phyloP scores from a whole-genome alignment of 1,140 invertebrate genomes.

The Orius insidiosus region DNA sequence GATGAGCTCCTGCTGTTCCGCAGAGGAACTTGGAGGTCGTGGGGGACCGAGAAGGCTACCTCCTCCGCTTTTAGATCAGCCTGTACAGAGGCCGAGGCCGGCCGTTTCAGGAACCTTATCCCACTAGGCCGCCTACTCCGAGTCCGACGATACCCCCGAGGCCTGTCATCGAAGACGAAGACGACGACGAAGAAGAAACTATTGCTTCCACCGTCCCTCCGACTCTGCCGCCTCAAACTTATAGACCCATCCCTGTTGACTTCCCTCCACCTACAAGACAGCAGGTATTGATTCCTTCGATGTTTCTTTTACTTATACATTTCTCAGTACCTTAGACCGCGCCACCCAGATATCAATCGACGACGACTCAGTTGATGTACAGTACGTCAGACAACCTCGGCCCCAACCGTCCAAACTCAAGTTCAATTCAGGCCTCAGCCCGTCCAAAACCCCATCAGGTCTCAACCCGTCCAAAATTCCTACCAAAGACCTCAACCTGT shows the following conservation, averaged over 20 bases:
- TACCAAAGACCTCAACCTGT: neutral
- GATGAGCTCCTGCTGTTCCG: conserved; percentile 1
- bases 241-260: conserved; percentile 10
- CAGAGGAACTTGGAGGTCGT: conserved; percentile 26
- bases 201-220: neutral
- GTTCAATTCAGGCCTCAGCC: too few relatives aligned
- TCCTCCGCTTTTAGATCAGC: neutral
- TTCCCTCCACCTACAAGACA: conserved; percentile 11
- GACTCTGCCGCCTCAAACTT: conserved; percentile 10
- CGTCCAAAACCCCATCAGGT: too few relatives aligned
- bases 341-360: neutral
- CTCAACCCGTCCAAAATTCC: conserved; percentile 4
- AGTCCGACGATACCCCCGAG: conserved; percentile 3
- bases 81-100: conserved; percentile 1
- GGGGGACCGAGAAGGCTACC: conserved; percentile 17
- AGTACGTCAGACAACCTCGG: too few relatives aligned
- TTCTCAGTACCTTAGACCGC: neutral
- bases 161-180: conserved; percentile 17
- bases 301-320: too few relatives aligned
- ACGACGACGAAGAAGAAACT: conserved; percentile 10
- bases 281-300: too few relatives aligned
- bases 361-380: neutral
- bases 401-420: too few relatives aligned
- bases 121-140: neutral
- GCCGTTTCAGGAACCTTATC: neutral